phyloP scores from a whole-genome alignment of 2,888 invertebrate species.

The Lochmaea crataegi region DNA sequence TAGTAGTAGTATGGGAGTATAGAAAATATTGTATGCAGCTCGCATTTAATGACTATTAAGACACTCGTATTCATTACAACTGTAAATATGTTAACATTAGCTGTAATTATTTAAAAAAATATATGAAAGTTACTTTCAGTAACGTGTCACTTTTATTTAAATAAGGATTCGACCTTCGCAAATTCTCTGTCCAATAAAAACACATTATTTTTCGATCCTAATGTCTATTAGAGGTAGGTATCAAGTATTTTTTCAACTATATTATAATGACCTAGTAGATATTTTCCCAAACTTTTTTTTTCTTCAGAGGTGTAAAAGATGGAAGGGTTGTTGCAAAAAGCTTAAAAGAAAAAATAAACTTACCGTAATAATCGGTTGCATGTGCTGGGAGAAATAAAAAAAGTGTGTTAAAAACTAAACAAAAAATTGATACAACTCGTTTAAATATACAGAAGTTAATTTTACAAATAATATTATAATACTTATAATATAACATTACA shows the following conservation, averaged over 20 bases:
- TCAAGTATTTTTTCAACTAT: too few species aligned
- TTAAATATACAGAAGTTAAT: constrained; percentile 6
- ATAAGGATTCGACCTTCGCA: not conserved
- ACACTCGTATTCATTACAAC: too few species aligned
- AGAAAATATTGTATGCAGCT: too few species aligned
- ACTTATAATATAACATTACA: too few species aligned
- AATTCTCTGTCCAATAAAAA: not conserved
- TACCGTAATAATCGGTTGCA: constrained; percentile 99
- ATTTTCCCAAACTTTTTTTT: not conserved
- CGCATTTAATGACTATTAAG: too few species aligned
- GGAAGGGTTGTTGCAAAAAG: constrained; percentile 19
- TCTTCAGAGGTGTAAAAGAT: not conserved
- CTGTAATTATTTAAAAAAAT: too few species aligned
- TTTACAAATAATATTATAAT: too few species aligned
- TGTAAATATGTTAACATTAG: too few species aligned
- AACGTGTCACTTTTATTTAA: not conserved
- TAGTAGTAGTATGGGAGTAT: too few species aligned
- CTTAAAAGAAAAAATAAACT: constrained; percentile 68
- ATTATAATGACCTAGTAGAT: not conserved
- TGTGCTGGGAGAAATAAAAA: constrained; percentile 77
- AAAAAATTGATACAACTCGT: constrained; percentile 24
- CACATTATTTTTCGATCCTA: not conserved
- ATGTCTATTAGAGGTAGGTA: not conserved
- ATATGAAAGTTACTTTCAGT: too few species aligned
- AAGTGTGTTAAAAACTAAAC: constrained; percentile 55